Percentiles rank a stretch among this genome's conserved stretches.
Evolutionary conservation across 2,113 vertebrate species (phyloP).

Genomic region (Leucopsar rothschildi): DNA sequence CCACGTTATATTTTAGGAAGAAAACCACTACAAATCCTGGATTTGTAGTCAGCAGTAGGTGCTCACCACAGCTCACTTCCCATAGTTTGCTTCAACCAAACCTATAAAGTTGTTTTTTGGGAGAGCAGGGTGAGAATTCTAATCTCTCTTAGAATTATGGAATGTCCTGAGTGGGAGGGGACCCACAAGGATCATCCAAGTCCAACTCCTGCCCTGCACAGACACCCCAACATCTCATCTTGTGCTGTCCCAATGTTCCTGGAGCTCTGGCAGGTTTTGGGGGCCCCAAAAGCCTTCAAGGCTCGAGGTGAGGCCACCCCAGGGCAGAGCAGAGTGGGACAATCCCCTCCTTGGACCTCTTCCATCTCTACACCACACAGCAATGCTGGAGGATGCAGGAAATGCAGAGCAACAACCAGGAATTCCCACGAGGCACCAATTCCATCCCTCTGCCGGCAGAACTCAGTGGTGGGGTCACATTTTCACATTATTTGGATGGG

Average conservation of each 20-base stretch:
- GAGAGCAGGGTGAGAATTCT: not conserved
- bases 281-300: not conserved
- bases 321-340: not conserved
- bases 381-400: rapidly evolving
- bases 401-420: rapidly evolving
- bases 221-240: not conserved
- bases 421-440: not conserved
- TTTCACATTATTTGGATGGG: not conserved
- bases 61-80: not conserved
- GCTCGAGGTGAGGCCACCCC: not conserved
- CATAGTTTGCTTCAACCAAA: not conserved
- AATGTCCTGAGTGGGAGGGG: not conserved
- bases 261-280: not conserved
- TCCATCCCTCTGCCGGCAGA: not conserved
- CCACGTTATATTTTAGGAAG: not conserved
- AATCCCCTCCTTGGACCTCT: not conserved
- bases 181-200: not conserved
- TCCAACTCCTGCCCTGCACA: not conserved
- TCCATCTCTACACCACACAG: not conserved
- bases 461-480: not conserved
- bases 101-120: rapidly evolving
- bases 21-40: not conserved
- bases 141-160: not conserved
- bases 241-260: not conserved
- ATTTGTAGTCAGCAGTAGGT: not conserved